These are phyloP conservation scores for Leucozona laternaria DNA, from an alignment of 2,888 invertebrate species.

Conservation along the genomic window DNA sequence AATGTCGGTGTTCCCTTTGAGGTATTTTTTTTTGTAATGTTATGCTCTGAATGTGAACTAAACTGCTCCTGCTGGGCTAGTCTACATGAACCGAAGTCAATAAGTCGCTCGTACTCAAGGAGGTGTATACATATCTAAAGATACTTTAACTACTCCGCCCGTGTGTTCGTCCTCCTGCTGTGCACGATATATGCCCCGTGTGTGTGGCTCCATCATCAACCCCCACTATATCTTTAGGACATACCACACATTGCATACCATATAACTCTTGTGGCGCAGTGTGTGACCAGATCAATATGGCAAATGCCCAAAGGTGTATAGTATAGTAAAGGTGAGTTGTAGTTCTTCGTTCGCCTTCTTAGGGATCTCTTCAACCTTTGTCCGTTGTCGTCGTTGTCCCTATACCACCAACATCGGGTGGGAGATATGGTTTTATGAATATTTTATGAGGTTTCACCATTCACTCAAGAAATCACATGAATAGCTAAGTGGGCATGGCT, in stretches of 20 bases:
- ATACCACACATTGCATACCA: slow-evolving; percentile 17
- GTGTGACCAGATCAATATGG: slow-evolving; percentile 75
- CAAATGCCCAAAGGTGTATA: slow-evolving; percentile 60
- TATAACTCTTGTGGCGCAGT: slow-evolving; percentile 63
- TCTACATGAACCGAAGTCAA: slow-evolving; percentile 63
- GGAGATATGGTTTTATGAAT: slow-evolving; percentile 72
- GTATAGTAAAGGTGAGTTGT: slow-evolving; percentile 53
- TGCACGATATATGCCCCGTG: slow-evolving; percentile 49
- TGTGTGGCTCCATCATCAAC: slow-evolving; percentile 65
- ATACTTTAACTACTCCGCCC: slow-evolving; percentile 47
- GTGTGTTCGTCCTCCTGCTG: slow-evolving; percentile 45
- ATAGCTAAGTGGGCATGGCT: slow-evolving; percentile 44
- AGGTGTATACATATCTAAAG: slow-evolving; percentile 26
- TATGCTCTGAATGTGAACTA: slow-evolving; percentile 47
- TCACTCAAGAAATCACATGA: slow-evolving; percentile 76
- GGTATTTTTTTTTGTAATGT: slow-evolving; percentile 41
- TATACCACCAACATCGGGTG: slow-evolving; percentile 22
- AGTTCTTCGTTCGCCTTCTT: slow-evolving; percentile 38
- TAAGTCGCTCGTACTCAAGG: slow-evolving; percentile 50
- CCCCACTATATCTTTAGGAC: slow-evolving; percentile 50
- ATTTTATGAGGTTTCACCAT: slow-evolving; percentile 72
- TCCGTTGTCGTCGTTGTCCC: background rate
- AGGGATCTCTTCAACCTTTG: slow-evolving; percentile 19
- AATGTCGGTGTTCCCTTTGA: slow-evolving; percentile 67
- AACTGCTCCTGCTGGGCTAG: slow-evolving; percentile 53